A percentile compares a stretch with the other conserved stretches of the same genome.
These are phyloP conservation scores for Phrynocephalus vlangalii DNA, from an alignment of 2,797 vertebrate species.

Conservation along the genomic window DNA sequence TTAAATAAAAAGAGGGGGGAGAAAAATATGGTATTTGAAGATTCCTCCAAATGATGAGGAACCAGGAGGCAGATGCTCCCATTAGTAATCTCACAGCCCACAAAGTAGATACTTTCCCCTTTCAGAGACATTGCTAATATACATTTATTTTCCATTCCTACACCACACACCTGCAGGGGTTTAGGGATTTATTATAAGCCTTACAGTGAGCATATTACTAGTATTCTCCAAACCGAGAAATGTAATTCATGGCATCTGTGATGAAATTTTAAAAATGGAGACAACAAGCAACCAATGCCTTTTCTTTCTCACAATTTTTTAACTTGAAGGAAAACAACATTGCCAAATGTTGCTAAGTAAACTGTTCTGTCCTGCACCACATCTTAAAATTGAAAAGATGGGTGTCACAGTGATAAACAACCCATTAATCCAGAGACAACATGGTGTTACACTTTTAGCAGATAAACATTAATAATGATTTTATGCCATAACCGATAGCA, in stretches of 20 bases:
- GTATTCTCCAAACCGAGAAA: not conserved
- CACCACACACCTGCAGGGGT: not conserved
- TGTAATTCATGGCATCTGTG: not conserved
- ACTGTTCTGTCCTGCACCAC: not conserved
- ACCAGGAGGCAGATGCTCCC: not conserved
- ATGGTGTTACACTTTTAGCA: not conserved
- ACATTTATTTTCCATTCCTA: not conserved
- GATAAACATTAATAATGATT: not conserved
- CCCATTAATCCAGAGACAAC: not conserved
- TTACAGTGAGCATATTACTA: not conserved
- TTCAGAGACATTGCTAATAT: not conserved
- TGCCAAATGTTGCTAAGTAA: not conserved
- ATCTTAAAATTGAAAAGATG: not conserved
- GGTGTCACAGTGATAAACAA: not conserved
- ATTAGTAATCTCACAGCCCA: not conserved
- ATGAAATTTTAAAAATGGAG: not conserved
- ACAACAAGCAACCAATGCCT: not conserved
- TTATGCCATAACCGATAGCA: not conserved
- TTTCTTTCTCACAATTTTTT: not conserved
- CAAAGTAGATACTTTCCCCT: not conserved
- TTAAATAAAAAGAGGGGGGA: not conserved
- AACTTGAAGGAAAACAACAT: not conserved
- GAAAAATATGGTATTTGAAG: not conserved
- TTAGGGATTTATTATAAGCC: not conserved
- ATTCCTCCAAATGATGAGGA: not conserved